These are phyloP conservation scores for Clostera curtula DNA, from an alignment of 2,888 invertebrate genomes.

Conservation along the genomic window DNA sequence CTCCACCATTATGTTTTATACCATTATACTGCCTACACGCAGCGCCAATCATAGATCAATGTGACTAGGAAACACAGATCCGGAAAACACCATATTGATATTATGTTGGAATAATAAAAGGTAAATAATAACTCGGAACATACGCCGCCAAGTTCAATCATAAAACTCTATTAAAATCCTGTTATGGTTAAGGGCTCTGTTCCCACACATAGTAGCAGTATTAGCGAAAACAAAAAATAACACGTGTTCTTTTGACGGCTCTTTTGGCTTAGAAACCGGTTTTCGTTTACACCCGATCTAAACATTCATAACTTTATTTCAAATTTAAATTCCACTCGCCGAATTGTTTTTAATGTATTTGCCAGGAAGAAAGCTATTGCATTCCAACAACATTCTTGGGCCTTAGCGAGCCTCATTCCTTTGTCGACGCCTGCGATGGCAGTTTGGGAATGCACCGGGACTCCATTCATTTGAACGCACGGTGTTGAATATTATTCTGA, in stretches of 20 bases:
- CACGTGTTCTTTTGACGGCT: no score
- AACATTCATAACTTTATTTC: no score
- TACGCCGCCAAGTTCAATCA: no score
- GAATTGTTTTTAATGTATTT: slow-evolving; percentile 6
- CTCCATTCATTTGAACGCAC: slow-evolving; percentile 40
- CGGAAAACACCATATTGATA: slow-evolving; percentile 15
- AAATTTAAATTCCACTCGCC: slow-evolving; percentile 6
- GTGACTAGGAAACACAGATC: slow-evolving; percentile 22
- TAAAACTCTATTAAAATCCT: no score
- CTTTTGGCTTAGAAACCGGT: no score
- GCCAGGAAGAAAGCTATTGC: slow-evolving; percentile 36
- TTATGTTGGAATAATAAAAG: slow-evolving; percentile 10
- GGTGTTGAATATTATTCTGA: slow-evolving; percentile 15
- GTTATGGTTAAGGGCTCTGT: no score
- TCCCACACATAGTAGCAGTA: no score
- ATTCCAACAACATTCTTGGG: slow-evolving; percentile 55
- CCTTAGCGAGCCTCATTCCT: slow-evolving; percentile 41
- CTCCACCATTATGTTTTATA: slow-evolving; percentile 18
- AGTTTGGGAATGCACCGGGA: slow-evolving; percentile 43
- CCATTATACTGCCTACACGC: slow-evolving; percentile 22
- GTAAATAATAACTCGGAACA: no score
- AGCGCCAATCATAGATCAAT: slow-evolving; percentile 17
- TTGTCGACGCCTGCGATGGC: slow-evolving; percentile 36
- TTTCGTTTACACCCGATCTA: no score
- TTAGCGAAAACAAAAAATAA: no score